Evolutionary conservation across 2,113 vertebrate species (phyloP).

Genomic region (Microcebus lehilahytsara): DNA sequence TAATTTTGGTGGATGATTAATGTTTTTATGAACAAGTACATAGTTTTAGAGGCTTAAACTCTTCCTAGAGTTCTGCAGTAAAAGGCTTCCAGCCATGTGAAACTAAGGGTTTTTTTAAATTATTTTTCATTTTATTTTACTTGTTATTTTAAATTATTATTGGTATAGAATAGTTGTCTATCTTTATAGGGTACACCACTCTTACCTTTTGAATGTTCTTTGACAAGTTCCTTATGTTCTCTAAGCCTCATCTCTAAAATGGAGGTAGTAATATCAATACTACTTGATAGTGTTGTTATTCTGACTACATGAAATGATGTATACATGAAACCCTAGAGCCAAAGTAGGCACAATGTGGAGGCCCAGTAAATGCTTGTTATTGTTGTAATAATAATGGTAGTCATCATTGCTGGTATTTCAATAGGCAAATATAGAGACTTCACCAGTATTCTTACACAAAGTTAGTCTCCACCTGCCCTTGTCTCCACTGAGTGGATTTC

Average conservation of each 20-base stretch:
- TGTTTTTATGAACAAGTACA: not conserved
- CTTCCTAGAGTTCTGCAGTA: not conserved
- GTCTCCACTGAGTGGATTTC: not conserved
- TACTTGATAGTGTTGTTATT: not conserved
- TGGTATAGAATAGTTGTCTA: too few relatives aligned
- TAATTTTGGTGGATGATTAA: not conserved
- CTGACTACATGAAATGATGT: not conserved
- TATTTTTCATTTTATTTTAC: too few relatives aligned
- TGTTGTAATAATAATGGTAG: not conserved
- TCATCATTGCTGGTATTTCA: not conserved
- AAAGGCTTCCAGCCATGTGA: not conserved
- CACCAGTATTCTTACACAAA: not conserved
- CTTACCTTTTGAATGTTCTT: not conserved
- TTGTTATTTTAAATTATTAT: too few relatives aligned
- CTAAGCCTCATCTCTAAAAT: not conserved
- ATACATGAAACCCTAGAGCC: not conserved
- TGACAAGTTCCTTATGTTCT: not conserved
- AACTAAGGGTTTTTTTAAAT: not conserved
- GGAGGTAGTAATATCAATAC: too few relatives aligned
- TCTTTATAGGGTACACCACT: too few relatives aligned
- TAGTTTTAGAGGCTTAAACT: not conserved
- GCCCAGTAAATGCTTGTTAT: not conserved
- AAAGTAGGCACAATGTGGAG: not conserved
- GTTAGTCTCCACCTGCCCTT: not conserved
- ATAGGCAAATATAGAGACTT: not conserved